Evolutionary conservation across 2,888 invertebrate genomes (phyloP).

Genomic region (Hetaerina titia): DNA sequence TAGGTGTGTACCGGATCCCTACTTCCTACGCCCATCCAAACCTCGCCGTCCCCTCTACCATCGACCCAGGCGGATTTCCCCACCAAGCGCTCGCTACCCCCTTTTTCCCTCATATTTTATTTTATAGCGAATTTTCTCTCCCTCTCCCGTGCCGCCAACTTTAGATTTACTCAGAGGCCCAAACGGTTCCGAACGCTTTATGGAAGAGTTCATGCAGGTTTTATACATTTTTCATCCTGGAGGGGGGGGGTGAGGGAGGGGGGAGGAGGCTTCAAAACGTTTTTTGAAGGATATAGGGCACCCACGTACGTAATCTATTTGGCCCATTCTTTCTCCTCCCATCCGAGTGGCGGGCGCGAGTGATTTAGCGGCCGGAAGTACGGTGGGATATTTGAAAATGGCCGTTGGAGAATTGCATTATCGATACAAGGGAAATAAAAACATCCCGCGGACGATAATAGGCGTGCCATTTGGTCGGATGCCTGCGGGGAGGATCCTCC

Average conservation of each 20-base stretch:
- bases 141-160: neutral
- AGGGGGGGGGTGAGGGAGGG: neutral
- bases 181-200: conserved; percentile 10
- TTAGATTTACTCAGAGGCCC: conserved; percentile 7
- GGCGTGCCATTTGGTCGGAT: neutral
- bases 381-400: neutral
- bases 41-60: neutral
- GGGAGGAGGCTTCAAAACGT: neutral
- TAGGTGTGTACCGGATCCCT: no score
- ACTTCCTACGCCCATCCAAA: no score
- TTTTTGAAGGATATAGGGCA: conserved; percentile 32
- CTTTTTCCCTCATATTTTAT: neutral
- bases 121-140: neutral
- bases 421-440: neutral
- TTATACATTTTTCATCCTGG: conserved; percentile 27
- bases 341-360: neutral
- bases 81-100: neutral
- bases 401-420: conserved; percentile 17
- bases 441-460: neutral
- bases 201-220: conserved; percentile 1
- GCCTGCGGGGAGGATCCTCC: neutral
- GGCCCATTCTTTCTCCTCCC: neutral
- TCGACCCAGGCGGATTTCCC: neutral
- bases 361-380: conserved; percentile 18
- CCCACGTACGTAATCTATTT: conserved; percentile 39